Percentiles rank a stretch among this genome's conserved stretches.
These are phyloP conservation scores for Tympanoctomys barrerae DNA, from an alignment of 2,797 vertebrate species.

Conservation along the genomic window DNA sequence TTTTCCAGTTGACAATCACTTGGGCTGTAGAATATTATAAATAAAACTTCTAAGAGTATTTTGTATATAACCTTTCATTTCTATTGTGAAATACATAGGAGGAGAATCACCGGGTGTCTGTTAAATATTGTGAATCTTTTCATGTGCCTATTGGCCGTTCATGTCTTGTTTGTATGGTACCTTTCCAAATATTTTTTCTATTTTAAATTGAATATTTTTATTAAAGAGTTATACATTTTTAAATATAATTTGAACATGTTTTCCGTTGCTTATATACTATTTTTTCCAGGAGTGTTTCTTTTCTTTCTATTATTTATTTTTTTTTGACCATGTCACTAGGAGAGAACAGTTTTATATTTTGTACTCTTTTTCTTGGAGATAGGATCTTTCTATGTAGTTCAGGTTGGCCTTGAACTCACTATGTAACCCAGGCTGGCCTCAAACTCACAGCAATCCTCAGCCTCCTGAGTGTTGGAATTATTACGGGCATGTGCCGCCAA, in stretches of 20 bases:
- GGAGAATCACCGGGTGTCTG: background rate
- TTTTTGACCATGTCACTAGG: background rate
- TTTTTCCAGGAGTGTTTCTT: background rate
- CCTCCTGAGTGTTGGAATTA: too few relatives aligned
- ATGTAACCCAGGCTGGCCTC: too few relatives aligned
- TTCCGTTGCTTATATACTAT: too few relatives aligned
- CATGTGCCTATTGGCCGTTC: too few relatives aligned
- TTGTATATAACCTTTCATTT: background rate
- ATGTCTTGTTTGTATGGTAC: too few relatives aligned
- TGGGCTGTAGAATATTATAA: background rate
- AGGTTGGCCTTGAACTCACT: too few relatives aligned
- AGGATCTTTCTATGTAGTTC: too few relatives aligned
- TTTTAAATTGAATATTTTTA: background rate
- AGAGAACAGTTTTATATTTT: background rate
- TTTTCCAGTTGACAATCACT: background rate
- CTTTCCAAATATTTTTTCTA: background rate
- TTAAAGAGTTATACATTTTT: background rate
- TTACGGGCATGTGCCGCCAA: too few relatives aligned
- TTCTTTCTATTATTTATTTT: background rate
- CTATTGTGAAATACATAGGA: background rate
- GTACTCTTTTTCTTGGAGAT: too few relatives aligned
- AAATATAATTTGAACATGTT: background rate
- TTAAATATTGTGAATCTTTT: background rate
- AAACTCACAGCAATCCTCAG: too few relatives aligned
- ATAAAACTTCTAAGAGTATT: conserved; percentile 3